Base-by-base conservation (phyloP, 2,113 vertebrate species). In the Picathartes gymnocephalus region DNA sequence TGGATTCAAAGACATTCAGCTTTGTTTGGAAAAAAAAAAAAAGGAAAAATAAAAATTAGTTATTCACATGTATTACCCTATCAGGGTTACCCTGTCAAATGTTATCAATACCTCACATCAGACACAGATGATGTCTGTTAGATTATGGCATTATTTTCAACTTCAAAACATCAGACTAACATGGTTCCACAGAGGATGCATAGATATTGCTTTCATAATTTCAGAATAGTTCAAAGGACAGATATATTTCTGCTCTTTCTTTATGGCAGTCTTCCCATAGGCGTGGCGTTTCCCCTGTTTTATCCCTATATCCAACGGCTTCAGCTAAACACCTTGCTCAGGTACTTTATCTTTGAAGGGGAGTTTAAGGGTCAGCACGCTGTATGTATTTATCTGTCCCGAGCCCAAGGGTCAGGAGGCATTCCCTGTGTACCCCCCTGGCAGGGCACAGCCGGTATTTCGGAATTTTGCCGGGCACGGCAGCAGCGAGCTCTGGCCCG, bases 251-350 rank as follows among this genome's bases (percentile, higher is more conserved):
- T 77, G 31, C 37, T 57, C 28, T 51, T 44, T 69, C 72, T 14
- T 50, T 23, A 11, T 7, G 3, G 33, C 0, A 1, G 6, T 13
- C 53, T 78, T 81, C 17, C 22, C 22, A 5, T 1, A 5, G 11
- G 14, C 15, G 3, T 74, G 30, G 4, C 1, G 1, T 44, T 80
- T 45, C 3, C 33, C 24, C 11, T 1, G 0, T 10, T 81, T 70
- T 57, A 33, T 6, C 15, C 15, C 8, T 16, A 7, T 9, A 54
- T 24, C 27, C 76, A 56, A 19, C 31, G 56, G 16, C 19, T 78
- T 39, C 64, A 78, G 64, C 39, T 42, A 2, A 51, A 39, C 27
- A 28, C 12, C 27, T 85, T 45, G 9, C 20, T 72, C 45, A 40
- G 20, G 17, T 10, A 13, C 13, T 58, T 84, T 13, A 5, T 25